Evolutionary conservation across 2,797 vertebrate genomes (phyloP), one percentile per base, ranked within the genome.

Genomic region (Novumbra hubbsi): DNA sequence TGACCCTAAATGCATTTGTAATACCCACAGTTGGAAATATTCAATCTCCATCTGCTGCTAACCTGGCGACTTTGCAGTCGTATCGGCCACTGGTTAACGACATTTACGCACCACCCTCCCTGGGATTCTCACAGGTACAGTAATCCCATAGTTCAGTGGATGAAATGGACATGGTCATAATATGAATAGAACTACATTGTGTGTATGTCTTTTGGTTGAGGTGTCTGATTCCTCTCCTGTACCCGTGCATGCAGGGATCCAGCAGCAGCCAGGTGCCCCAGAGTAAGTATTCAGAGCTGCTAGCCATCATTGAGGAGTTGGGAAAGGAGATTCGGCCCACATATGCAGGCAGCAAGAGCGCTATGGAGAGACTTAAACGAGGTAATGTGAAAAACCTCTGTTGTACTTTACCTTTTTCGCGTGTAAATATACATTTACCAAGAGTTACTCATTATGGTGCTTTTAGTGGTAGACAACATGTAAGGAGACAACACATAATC

Each of bases 241-340:
- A 48, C 62, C 65, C 41, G 0, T 48, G 12, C n/a, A 24, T 21
- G 19, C 85, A 99, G 97, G 96, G 95, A 73, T 94, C 94, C 4
- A 95, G 94, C 73, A 96, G 93, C 75, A 97, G 91, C 89, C 97
- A 98, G 92, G 96, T 96, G 80, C 97, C 98, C 45, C 97, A 98
- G 82, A 99, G 98, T 92, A 99, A 99, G 90, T 99, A 99, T 1
- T 96, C 97, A 19, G 98, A 99, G 90, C 96, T 99, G 80, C 94
- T 99, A 85, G 95, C 96, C 84, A 98, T 99, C 90, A 99, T 99
- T 11, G 98, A 99, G 80, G 98, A 99, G 88, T 90, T 99, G 48
- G 98, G 98, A 15, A 99, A 99, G 86, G 98, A 99, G 93, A 99
- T 99, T 88, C 93, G 98, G 86, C 98, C 98, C 41, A 99, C 98